Conservation (phyloP, 2,888 invertebrate species). For the Gymnocheta viridis region DNA sequence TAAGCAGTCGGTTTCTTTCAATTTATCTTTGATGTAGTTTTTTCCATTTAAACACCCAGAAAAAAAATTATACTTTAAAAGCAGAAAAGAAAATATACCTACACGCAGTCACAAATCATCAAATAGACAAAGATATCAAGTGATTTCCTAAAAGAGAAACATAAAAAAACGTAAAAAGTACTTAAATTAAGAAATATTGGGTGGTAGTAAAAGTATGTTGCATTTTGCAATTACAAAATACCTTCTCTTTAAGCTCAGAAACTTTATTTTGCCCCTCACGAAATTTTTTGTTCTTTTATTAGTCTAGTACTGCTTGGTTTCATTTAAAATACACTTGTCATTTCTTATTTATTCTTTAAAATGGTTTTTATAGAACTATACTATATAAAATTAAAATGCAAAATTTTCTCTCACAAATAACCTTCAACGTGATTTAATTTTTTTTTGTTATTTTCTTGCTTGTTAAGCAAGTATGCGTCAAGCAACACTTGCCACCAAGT, state of each 20-base stretch:
- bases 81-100: constrained; percentile 28
- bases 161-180: constrained; percentile 9
- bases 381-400: neutral
- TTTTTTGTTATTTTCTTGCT: neutral
- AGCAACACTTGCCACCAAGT: constrained; percentile 72
- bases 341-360: constrained; percentile 37
- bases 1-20: constrained; percentile 33
- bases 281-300: neutral
- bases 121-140: constrained; percentile 62
- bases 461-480: constrained; percentile 1
- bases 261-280: neutral
- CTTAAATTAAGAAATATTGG: constrained; percentile 35
- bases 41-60: constrained; percentile 12
- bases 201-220: neutral
- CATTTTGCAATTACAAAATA: neutral
- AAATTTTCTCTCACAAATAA: constrained; percentile 7
- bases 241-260: neutral
- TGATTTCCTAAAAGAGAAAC: constrained; percentile 36
- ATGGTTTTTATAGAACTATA: neutral
- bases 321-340: constrained; percentile 49
- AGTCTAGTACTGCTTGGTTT: constrained; percentile 25
- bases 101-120: constrained; percentile 56
- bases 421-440: constrained; percentile 10
- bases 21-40: constrained; percentile 55
- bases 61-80: constrained; percentile 14